Evolutionary conservation across 2,888 invertebrate genomes (phyloP).

Genomic region (Troides oblongomaculatus): DNA sequence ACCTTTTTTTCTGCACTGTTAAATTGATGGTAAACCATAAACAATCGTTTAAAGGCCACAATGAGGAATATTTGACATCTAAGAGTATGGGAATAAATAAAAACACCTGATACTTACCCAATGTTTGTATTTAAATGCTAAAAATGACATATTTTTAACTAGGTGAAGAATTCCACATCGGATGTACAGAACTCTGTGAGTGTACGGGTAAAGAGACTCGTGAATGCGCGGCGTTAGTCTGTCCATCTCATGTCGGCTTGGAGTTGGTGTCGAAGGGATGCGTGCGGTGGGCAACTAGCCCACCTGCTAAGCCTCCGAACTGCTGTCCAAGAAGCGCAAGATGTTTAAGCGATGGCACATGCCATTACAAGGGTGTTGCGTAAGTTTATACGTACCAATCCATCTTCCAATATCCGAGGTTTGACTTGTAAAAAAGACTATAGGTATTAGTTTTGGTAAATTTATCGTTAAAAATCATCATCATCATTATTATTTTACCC

Average conservation of each 20-base stretch:
- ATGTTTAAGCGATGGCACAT: conserved; percentile 91
- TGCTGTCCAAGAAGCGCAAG: conserved; percentile 90
- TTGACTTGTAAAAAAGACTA: no score
- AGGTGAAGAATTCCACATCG: conserved; percentile 90
- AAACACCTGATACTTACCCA: background rate
- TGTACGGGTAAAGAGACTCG: conserved; percentile 83
- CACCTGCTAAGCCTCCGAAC: conserved; percentile 86
- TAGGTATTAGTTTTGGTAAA: no score
- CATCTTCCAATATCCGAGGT: background rate
- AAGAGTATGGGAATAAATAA: no score
- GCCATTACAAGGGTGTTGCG: conserved; percentile 84
- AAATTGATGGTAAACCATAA: no score
- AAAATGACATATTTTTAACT: conserved; percentile 31
- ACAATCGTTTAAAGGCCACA: no score
- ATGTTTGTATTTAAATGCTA: background rate
- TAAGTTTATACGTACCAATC: conserved; percentile 44
- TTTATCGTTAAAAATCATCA: no score
- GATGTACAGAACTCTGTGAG: conserved; percentile 88
- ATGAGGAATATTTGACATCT: no score
- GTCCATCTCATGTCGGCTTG: conserved; percentile 91
- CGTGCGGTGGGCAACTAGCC: conserved; percentile 91
- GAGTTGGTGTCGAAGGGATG: conserved; percentile 92
- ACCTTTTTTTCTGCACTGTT: no score
- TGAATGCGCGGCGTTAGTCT: conserved; percentile 89
- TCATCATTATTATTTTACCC: no score